phyloP scores from a whole-genome alignment of 2,888 invertebrate species.

The Callinectes sapidus region DNA sequence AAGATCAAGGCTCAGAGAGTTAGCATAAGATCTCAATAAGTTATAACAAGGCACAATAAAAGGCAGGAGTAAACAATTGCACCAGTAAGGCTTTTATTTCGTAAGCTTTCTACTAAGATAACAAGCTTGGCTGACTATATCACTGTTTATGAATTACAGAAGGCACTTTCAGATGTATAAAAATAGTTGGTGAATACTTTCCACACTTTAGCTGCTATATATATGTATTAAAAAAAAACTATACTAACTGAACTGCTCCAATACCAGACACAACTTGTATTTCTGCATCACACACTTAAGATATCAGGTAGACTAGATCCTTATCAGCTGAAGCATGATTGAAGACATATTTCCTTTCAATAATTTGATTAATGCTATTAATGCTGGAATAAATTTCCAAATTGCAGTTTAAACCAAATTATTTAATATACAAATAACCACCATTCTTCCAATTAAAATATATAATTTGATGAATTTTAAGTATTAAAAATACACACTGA shows the following conservation, averaged over 20 bases:
- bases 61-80: background rate
- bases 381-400: background rate
- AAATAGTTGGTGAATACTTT: constrained; percentile 48
- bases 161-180: constrained; percentile 62
- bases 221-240: constrained; percentile 40
- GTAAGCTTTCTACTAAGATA: constrained; percentile 51
- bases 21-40: background rate
- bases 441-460: background rate
- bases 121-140: constrained; percentile 52
- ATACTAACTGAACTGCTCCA: constrained; percentile 14
- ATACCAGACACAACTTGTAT: background rate
- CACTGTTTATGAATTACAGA: constrained; percentile 50
- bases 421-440: background rate
- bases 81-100: constrained; percentile 51
- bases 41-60: background rate
- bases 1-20: background rate
- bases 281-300: background rate
- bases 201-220: constrained; percentile 2
- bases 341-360: background rate
- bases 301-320: constrained; percentile 14
- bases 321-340: background rate
- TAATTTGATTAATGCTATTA: background rate
- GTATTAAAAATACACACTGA: background rate
- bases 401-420: background rate
- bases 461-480: background rate